A percentile compares a stretch with the other conserved stretches of the same genome.
Conservation (phyloP, 2,888 invertebrate species). For the Folsomia manolachei region DNA sequence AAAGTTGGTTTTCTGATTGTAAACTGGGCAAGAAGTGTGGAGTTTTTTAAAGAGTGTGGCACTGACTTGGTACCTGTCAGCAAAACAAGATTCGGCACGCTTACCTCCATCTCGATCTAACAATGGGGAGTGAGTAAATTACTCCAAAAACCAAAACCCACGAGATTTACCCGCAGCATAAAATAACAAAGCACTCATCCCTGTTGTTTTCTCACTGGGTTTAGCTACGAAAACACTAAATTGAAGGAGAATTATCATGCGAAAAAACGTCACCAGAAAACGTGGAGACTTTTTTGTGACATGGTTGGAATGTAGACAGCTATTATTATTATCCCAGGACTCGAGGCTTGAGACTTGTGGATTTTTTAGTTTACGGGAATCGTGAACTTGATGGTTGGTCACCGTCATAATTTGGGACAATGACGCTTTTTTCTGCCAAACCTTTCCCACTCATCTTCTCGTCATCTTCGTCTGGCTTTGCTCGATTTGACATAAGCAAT, state of each 20-base stretch:
- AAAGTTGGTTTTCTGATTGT: neutral
- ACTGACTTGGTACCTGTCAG: constrained; percentile 15
- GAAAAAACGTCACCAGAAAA: neutral
- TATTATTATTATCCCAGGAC: neutral
- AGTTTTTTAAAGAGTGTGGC: neutral
- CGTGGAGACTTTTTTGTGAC: neutral
- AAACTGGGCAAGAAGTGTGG: neutral
- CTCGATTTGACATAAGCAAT: constrained; percentile 6
- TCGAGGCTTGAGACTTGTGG: neutral
- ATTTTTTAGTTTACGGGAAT: constrained; percentile 18
- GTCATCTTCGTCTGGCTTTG: neutral
- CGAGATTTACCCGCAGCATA: constrained; percentile 1
- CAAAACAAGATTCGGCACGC: constrained; percentile 48
- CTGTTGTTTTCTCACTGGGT: neutral
- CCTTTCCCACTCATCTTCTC: neutral
- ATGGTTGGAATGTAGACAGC: neutral
- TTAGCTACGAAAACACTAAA: neutral
- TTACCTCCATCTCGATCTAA: constrained; percentile 29
- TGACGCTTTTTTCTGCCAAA: neutral
- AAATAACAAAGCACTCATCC: neutral
- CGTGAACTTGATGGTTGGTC: constrained; percentile 20
- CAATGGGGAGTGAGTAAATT: constrained; percentile 42
- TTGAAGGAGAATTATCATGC: neutral
- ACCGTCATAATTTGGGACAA: constrained; percentile 33
- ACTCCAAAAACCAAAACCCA: constrained; percentile 36